Base-by-base conservation (phyloP, 1,140 invertebrate genomes). In the Brachionus calyciflorus region DNA sequence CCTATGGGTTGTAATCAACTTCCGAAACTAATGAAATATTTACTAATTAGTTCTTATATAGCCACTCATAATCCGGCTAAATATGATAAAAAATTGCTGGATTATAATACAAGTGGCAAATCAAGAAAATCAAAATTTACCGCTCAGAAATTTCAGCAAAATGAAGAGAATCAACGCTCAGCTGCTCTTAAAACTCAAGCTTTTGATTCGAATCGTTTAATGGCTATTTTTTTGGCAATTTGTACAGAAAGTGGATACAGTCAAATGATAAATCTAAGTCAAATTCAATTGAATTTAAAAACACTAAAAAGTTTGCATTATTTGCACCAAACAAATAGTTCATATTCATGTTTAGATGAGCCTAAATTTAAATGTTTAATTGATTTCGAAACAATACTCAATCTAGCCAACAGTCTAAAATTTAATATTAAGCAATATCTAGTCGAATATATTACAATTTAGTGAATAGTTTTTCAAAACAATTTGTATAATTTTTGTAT, bases 381-480 rank as follows among this genome's bases (percentile, higher is more conserved):
- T 40, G 69, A 73, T 73, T 73, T 73, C 28, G 69, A 73, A 51
- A 73, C 69, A 33, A 55, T 73, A 17, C 19, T 51, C 19, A 73
- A 51, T 24, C 51, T 73, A 33, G 21, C 69, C 5, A 73, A 73
- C 21, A 73, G 69, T 55, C 28, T 73, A 19, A 49, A n/a, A 14
- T 73, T 73, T 55, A 73, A 73, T 19, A 73, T 73, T 14, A 73
- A 73, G 51, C 69, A 73, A 51, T 73, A 51, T 46, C 41, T 73
- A 30, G 69, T 73, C 1, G 69, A 73, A 40, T 73, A 73, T 17
- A 73, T 73, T 12, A 55, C 69, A 51, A 73, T 73, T 40, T 73
- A 55, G 51, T n/a, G n/a, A n/a, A n/a, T n/a, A n/a, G n/a, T n/a
- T n/a, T n/a, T n/a, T n/a, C 7, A 19, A 44, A 6, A 26, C 44